Evolutionary conservation across 2,888 invertebrate genomes (phyloP).

Genomic region (Petrolisthes cinctipes): DNA sequence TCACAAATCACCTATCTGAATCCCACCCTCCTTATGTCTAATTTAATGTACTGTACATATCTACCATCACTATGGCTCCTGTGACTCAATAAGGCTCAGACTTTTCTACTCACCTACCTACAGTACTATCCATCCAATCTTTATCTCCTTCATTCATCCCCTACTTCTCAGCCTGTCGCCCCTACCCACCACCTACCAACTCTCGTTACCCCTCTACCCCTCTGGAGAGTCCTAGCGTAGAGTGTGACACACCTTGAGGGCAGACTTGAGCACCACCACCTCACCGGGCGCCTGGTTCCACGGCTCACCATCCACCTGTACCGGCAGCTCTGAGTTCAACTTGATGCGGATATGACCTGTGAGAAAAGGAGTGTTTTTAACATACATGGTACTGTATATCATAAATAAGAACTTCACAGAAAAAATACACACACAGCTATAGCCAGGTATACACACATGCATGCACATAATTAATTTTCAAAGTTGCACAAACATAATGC

Average conservation of each 20-base stretch:
- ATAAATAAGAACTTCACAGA: background rate
- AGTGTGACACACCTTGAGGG: conserved; percentile 85
- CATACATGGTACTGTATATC: background rate
- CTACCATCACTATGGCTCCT: background rate
- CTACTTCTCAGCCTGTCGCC: background rate
- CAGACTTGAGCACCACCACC: conserved; percentile 97
- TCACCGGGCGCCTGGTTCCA: conserved; percentile 99
- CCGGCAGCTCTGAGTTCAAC: conserved; percentile 95
- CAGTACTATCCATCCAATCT: background rate
- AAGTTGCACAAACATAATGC: no score
- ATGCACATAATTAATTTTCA: background rate
- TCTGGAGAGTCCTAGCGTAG: no score
- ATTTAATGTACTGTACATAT: background rate
- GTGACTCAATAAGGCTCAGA: background rate
- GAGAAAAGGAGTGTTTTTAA: background rate
- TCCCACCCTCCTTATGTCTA: background rate
- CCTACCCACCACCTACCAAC: background rate
- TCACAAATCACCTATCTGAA: no score
- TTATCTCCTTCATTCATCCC: background rate
- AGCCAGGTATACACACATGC: conserved; percentile 34
- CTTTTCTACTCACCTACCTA: background rate
- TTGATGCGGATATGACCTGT: conserved; percentile 97
- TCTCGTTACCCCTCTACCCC: no score
- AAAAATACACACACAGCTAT: conserved; percentile 34
- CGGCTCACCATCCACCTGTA: conserved; percentile 99